Percentiles rank a stretch among this genome's conserved stretches.
Conservation (phyloP, 2,113 vertebrate genomes). For the Chelonoidis abingdonii region DNA sequence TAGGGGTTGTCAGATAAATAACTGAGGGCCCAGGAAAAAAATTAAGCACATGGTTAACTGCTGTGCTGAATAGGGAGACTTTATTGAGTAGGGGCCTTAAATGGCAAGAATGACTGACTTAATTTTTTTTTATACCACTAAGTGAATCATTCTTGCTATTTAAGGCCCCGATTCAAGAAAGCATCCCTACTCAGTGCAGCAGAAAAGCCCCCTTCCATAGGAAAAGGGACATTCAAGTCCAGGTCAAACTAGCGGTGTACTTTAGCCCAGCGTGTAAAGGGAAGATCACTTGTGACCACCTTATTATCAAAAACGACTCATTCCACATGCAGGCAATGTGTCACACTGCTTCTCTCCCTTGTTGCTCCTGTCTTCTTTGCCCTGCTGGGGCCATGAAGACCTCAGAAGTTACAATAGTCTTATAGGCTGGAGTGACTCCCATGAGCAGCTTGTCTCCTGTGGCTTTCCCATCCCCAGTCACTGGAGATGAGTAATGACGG, state of each 20-base stretch:
- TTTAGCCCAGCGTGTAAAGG: background rate
- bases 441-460: background rate
- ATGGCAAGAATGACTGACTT: background rate
- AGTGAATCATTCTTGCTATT: too few relatives aligned
- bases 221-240: background rate
- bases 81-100: background rate
- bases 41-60: accelerated
- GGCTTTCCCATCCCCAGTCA: background rate
- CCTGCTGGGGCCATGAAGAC: background rate
- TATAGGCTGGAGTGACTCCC: background rate
- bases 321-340: accelerated
- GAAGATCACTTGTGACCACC: background rate
- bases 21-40: background rate
- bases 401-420: background rate
- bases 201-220: background rate
- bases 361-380: background rate
- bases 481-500: background rate
- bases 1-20: background rate
- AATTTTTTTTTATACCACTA: too few relatives aligned
- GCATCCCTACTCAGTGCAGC: too few relatives aligned
- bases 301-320: background rate
- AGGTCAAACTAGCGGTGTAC: background rate
- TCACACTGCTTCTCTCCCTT: background rate
- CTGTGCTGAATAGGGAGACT: background rate
- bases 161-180: too few relatives aligned